phyloP scores from a whole-genome alignment of 2,113 vertebrate genomes.

The Dinomys branickii region DNA sequence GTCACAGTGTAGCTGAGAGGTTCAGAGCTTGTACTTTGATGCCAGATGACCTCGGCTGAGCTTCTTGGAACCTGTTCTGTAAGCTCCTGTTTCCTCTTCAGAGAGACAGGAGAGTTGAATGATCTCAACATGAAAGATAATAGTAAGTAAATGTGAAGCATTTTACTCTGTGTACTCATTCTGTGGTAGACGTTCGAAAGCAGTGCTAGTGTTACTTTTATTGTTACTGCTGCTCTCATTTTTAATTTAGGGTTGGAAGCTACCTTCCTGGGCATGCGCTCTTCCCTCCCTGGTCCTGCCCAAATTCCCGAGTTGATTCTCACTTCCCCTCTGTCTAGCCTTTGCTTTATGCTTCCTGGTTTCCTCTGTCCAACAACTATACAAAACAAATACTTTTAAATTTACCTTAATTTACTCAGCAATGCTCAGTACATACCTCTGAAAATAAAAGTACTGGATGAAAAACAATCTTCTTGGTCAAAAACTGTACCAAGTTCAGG shows the following conservation, averaged over 20 bases:
- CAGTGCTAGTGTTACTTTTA: too few relatives aligned
- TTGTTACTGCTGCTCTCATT: neutral
- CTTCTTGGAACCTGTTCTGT: neutral
- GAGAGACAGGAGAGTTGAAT: neutral
- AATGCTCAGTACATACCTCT: neutral
- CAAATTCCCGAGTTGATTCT: neutral
- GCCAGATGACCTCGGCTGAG: neutral
- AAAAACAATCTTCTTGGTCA: neutral
- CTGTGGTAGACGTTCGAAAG: neutral
- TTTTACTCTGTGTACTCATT: neutral
- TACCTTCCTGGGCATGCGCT: neutral
- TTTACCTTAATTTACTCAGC: conserved; percentile 8
- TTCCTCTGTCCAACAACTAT: neutral
- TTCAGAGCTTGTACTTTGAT: neutral
- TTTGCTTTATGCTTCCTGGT: neutral
- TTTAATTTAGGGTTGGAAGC: neutral
- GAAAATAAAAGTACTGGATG: neutral
- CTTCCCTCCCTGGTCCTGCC: neutral
- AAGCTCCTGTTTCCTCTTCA: neutral
- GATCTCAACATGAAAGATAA: neutral
- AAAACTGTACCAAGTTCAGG: neutral
- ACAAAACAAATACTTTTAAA: conserved; percentile 1
- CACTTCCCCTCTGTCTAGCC: neutral
- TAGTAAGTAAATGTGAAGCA: neutral
- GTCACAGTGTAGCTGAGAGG: neutral